Evolutionary conservation across 1,140 invertebrate species (phyloP).

Genomic region (Heterodera carotae): DNA sequence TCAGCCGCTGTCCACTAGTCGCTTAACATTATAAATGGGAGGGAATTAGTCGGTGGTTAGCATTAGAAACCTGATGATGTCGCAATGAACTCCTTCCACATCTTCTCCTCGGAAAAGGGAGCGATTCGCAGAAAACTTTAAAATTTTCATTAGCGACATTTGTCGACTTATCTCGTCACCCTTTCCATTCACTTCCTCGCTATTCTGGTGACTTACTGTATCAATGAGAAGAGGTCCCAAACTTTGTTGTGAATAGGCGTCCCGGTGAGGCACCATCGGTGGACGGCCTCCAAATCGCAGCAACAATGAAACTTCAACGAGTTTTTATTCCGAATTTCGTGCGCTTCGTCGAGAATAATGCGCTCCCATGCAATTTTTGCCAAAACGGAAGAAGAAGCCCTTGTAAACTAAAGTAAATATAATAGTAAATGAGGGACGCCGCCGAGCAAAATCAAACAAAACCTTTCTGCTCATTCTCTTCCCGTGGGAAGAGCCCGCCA

Average conservation of each 20-base stretch:
- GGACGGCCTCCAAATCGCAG: conserved; percentile 71
- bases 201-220: conserved; percentile 68
- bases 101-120: conserved; percentile 70
- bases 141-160: no score
- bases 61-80: conserved; percentile 28
- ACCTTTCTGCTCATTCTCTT: conserved; percentile 30
- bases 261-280: conserved; percentile 83
- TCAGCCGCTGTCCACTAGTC: conserved; percentile 49
- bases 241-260: conserved; percentile 93
- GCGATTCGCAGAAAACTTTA: conserved; percentile 70
- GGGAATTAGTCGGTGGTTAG: not conserved
- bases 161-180: not conserved
- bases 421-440: not conserved
- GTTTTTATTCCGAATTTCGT: conserved; percentile 84
- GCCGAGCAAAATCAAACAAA: no score
- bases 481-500: conserved; percentile 41
- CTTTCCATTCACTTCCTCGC: not conserved
- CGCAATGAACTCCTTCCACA: conserved; percentile 69
- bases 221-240: conserved; percentile 80
- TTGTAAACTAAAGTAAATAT: conserved; percentile 10
- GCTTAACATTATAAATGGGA: conserved; percentile 16
- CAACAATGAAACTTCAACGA: conserved; percentile 75
- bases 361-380: conserved; percentile 78
- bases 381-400: conserved; percentile 65
- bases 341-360: conserved; percentile 89